Conservation (phyloP, 2,797 vertebrate genomes). For the Leptatherina wallacei region DNA sequence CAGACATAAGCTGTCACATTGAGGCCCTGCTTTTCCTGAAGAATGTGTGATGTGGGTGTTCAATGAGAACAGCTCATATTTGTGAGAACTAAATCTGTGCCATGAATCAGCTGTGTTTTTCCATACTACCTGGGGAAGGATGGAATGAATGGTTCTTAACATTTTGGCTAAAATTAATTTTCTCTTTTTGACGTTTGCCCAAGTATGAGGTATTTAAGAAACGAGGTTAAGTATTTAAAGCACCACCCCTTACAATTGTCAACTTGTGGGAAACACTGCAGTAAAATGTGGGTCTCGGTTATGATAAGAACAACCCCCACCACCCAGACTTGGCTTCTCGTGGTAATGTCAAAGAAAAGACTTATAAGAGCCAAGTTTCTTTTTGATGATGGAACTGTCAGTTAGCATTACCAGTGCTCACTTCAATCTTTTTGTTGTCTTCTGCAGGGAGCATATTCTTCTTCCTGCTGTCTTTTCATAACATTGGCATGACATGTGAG, state of each 20-base stretch:
- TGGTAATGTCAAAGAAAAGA: not conserved
- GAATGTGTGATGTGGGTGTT: slow-evolving; percentile 20
- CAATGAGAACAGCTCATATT: slow-evolving; percentile 5
- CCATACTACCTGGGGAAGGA: not conserved
- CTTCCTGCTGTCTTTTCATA: not conserved
- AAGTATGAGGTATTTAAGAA: not conserved
- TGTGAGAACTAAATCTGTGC: not conserved
- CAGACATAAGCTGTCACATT: not conserved
- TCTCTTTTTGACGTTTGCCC: not conserved
- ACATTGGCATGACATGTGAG: not conserved
- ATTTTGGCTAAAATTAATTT: not conserved
- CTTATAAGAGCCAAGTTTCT: not conserved
- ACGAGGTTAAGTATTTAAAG: not conserved
- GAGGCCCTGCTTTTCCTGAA: slow-evolving; percentile 1
- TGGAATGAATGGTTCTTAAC: not conserved
- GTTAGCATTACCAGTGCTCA: not conserved
- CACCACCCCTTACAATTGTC: not conserved
- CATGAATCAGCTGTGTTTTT: slow-evolving; percentile 10
- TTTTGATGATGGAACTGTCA: not conserved
- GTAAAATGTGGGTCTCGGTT: not conserved
- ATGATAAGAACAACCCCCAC: not conserved
- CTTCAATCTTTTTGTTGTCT: not conserved
- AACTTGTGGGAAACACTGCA: not conserved
- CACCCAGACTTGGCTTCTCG: not conserved
- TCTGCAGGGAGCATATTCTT: not conserved